Conservation (phyloP, 2,888 invertebrate species). For the Rotaria sp. region DNA sequence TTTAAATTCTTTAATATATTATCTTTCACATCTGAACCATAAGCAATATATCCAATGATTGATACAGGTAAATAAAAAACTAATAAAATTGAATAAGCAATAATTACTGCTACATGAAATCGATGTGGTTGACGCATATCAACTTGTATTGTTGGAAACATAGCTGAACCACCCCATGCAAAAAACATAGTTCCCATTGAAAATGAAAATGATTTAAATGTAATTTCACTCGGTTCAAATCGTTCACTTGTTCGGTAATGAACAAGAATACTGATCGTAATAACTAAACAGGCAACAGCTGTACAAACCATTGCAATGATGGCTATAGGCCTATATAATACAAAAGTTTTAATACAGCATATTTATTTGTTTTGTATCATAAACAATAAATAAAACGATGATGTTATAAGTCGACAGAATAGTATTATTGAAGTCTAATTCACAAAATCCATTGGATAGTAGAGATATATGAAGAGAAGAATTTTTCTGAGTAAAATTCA, state of each 20-base stretch:
- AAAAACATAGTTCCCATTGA: slow-evolving; percentile 68
- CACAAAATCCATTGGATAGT: too few relatives aligned
- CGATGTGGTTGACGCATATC: slow-evolving; percentile 75
- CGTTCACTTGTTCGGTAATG: neutral
- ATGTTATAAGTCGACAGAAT: too few relatives aligned
- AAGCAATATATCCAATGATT: slow-evolving; percentile 63
- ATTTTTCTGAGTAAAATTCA: neutral
- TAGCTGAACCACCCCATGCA: slow-evolving; percentile 68
- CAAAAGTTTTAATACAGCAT: neutral
- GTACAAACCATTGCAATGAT: slow-evolving; percentile 64
- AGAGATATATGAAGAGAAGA: too few relatives aligned
- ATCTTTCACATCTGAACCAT: slow-evolving; percentile 65
- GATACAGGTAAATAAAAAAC: slow-evolving; percentile 68
- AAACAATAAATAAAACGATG: too few relatives aligned
- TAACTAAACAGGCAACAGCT: slow-evolving; percentile 62
- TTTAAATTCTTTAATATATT: slow-evolving; percentile 62
- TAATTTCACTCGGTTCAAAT: slow-evolving; percentile 41
- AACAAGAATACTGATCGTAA: slow-evolving; percentile 45
- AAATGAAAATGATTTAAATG: slow-evolving; percentile 64
- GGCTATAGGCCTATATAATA: slow-evolving; percentile 61
- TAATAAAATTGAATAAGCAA: slow-evolving; percentile 63
- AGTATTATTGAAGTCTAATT: too few relatives aligned
- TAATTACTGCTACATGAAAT: slow-evolving; percentile 67
- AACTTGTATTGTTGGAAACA: slow-evolving; percentile 78
- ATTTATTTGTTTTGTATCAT: too few relatives aligned